phyloP scores from a whole-genome alignment of 1,140 invertebrate genomes.

The Ceratoteleas bidentatus region DNA sequence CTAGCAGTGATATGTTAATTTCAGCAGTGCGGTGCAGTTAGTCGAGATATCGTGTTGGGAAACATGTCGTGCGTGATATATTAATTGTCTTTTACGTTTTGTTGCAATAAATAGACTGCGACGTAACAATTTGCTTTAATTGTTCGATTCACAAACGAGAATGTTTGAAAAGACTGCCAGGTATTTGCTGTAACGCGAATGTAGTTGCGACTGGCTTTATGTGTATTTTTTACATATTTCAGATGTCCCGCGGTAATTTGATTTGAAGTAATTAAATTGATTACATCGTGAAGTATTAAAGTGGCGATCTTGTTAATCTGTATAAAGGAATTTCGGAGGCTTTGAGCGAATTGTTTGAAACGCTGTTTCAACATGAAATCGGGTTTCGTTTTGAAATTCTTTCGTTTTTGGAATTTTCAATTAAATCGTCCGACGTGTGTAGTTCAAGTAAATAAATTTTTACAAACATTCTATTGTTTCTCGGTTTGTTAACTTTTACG shows the following conservation, averaged over 20 bases:
- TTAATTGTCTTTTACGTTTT: neutral
- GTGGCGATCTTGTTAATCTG: neutral
- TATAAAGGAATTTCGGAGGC: neutral
- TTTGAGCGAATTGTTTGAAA: neutral
- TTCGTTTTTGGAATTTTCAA: conserved; percentile 10
- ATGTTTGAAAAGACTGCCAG: neutral
- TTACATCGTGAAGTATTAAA: no score
- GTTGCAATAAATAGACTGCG: neutral
- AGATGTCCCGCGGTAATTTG: no score
- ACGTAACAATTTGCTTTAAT: neutral
- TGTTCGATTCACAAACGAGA: neutral
- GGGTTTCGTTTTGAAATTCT: neutral
- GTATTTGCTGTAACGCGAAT: neutral
- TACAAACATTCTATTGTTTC: conserved; percentile 1
- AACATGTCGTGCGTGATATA: neutral
- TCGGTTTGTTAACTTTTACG: neutral
- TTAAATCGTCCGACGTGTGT: neutral
- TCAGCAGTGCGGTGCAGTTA: neutral
- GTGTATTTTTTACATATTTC: no score
- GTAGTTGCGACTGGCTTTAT: neutral
- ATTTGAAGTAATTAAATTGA: no score
- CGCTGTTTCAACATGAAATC: neutral
- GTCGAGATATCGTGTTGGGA: neutral
- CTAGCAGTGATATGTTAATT: neutral
- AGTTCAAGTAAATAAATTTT: conserved; percentile 9